These are phyloP conservation scores for Platycheirus rosarum DNA, from an alignment of 2,888 invertebrate species.

Conservation along the genomic window DNA sequence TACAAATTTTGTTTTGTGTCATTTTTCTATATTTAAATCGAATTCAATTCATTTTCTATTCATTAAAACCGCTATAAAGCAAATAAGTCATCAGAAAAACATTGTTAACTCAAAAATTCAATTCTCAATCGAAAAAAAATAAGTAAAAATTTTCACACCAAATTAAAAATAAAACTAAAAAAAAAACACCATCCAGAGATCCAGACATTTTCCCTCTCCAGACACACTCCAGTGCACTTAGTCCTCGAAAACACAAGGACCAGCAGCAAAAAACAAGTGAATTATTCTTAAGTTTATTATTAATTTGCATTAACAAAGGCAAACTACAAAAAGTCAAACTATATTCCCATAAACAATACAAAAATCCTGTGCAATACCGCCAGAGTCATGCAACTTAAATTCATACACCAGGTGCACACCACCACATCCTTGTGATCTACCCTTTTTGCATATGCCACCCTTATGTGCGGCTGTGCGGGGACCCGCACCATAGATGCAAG, in stretches of 20 bases:
- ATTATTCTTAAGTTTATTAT: slow-evolving; percentile 13
- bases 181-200: not conserved
- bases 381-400: not conserved
- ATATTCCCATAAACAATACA: slow-evolving; percentile 28
- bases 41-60: too few relatives aligned
- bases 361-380: slow-evolving; percentile 31
- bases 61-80: too few relatives aligned
- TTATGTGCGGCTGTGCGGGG: slow-evolving; percentile 28
- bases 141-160: slow-evolving; percentile 39
- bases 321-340: not conserved
- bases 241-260: slow-evolving; percentile 17
- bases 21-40: too few relatives aligned
- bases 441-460: slow-evolving; percentile 65
- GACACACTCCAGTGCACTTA: slow-evolving; percentile 42
- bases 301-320: slow-evolving; percentile 35
- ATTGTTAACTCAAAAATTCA: too few relatives aligned
- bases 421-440: slow-evolving; percentile 14
- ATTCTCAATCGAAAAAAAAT: not conserved
- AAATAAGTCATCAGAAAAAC: too few relatives aligned
- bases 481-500: slow-evolving; percentile 15
- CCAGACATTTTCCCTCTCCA: not conserved
- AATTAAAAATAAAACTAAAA: slow-evolving; percentile 1
- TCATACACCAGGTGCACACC: slow-evolving; percentile 52
- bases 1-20: too few relatives aligned
- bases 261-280: slow-evolving; percentile 17